Evolutionary conservation across 2,113 vertebrate genomes (phyloP), one percentile per base, ranked within the genome.

Genomic region (Rhea americana): DNA sequence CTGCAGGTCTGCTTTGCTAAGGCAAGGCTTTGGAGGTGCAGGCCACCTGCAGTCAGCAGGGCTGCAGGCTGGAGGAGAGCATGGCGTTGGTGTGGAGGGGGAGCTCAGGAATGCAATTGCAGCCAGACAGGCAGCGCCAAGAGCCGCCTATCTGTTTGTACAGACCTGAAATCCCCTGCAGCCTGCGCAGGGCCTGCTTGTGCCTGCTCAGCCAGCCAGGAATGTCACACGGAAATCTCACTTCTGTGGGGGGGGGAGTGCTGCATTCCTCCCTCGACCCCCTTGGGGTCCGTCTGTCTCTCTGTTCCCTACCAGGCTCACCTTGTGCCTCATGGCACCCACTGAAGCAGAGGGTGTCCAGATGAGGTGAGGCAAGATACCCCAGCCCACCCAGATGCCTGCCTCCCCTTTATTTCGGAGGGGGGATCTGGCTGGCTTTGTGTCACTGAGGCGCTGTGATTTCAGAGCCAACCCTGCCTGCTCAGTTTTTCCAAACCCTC

Each of bases 401-500:
- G 41, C 63, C 92, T 89, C 85, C 28, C 61, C 75, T 63, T 10
- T 56, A 7, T 18, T 7, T 7, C 58, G 51, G 78, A 61, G n/a
- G 26, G 81, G 87, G 67, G 39, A 26, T 85, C 48, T 45, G 77
- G 53, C 78, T 78, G 86, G 96, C 97, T 97, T 97, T 97, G 96
- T 96, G 97, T 95, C 94, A 89, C 96, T 77, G 39, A 76, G 93
- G 94, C 95, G 95, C 96, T 95, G 94, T 95, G 87, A 84, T 95
- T 93, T 63, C 96, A 79, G 95, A 94, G 96, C 97, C 89, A 94
- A 97, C 93, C 89, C 96, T 92, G 97, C 97, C 95, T 80, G 96
- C 96, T 95, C 97, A 89, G 96, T 92, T 95, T 96, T 96, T 96
- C 96, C 97, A 93, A 97, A 97, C 92, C 96, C 94, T 95, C 96